Conservation (phyloP, 2,888 invertebrate species). For the Cosmopolites sordidus region DNA sequence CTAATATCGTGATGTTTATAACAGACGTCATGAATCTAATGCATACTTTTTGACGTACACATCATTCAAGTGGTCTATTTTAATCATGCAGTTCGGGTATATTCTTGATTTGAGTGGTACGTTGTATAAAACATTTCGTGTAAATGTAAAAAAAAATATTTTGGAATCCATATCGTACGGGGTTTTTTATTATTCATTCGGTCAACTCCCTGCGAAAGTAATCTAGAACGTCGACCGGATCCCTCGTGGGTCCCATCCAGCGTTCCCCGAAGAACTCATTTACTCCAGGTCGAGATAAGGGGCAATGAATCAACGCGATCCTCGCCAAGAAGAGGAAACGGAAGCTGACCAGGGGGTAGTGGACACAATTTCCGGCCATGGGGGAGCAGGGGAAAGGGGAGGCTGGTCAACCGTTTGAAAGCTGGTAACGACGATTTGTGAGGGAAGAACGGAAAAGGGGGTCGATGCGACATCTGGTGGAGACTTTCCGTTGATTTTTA, state of each 20-base stretch:
- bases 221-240: not conserved
- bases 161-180: not conserved
- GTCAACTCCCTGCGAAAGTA: not conserved
- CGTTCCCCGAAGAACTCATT: slow-evolving; percentile 32
- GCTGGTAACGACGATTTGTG: not conserved
- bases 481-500: too few species aligned
- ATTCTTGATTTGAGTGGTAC: too few species aligned
- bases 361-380: slow-evolving; percentile 48
- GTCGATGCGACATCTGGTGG: too few species aligned
- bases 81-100: too few species aligned
- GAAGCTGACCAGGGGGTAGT: slow-evolving; percentile 45
- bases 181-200: not conserved
- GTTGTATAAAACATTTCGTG: too few species aligned
- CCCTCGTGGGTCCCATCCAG: not conserved
- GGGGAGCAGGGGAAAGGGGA: not conserved
- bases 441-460: not conserved
- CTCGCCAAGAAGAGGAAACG: slow-evolving; percentile 45
- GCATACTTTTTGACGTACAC: too few species aligned
- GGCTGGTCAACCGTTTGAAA: not conserved
- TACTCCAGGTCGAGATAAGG: slow-evolving; percentile 38
- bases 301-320: slow-evolving; percentile 38
- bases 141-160: not conserved
- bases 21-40: too few species aligned
- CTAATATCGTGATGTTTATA: too few species aligned
- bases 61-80: too few species aligned